These are phyloP conservation scores for Drosophila setifemur DNA, from an alignment of 1,140 invertebrate species.

Conservation along the genomic window DNA sequence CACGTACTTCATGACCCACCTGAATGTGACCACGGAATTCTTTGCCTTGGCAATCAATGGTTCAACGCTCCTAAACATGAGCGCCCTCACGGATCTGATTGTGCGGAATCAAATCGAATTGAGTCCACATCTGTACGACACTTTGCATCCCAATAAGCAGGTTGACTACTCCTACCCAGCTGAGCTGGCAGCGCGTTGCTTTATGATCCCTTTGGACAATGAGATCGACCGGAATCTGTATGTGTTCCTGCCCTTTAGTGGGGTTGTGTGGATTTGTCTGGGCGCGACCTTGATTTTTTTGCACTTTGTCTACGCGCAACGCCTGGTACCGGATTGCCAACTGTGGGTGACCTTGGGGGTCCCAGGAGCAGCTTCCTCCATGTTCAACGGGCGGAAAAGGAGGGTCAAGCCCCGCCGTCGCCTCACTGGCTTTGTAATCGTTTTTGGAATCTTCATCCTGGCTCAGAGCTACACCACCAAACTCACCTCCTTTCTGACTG, in stretches of 20 bases:
- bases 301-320: neutral
- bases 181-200: constrained; percentile 37
- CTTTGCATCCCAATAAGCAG: neutral
- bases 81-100: constrained; percentile 17
- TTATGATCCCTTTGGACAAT: constrained; percentile 49
- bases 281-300: neutral
- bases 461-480: constrained; percentile 46
- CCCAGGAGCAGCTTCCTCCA: constrained; percentile 36
- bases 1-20: constrained; percentile 34
- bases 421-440: neutral
- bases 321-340: neutral
- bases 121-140: constrained; percentile 59
- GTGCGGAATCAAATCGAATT: constrained; percentile 21
- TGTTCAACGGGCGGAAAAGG: no score
- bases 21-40: constrained; percentile 51
- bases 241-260: constrained; percentile 32
- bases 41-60: constrained; percentile 43
- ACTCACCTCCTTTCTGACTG: constrained; percentile 45
- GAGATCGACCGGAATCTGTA: constrained; percentile 33
- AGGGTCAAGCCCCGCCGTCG: neutral
- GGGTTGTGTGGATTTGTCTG: constrained; percentile 30
- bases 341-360: constrained; percentile 47
- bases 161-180: constrained; percentile 64
- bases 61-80: constrained; percentile 43
- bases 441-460: constrained; percentile 39